Base-by-base conservation (phyloP, 1,140 invertebrate species). In the Batillaria attramentaria region DNA sequence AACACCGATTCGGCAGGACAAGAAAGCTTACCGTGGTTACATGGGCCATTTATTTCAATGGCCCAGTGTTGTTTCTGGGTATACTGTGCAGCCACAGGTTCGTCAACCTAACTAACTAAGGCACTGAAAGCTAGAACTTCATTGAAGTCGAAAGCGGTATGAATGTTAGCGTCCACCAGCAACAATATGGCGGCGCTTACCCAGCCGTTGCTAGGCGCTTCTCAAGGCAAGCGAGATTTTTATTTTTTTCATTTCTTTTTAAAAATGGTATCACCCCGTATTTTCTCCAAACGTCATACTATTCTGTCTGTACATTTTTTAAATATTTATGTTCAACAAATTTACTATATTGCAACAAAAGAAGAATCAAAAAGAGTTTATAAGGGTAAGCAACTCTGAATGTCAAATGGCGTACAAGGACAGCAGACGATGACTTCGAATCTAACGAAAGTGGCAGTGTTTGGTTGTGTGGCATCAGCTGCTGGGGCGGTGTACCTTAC, bases 391-490 rank as follows among this genome's bases (percentile, higher is more conserved):
- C 60, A 46, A 18, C 37, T 28, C 3, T 33, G 28, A 54, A 31
- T 24, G 35, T n/a, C 16, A 24, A 31, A 41, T 41, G 41, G 50
- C 33, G 31, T 35, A 6, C 28, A 42, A 65, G 57, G 24, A 24
- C 37, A 66, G 28, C 13, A 24, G n/a, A 41, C 28, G 2, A 10
- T 4, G 33, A 33, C 24, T 46, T 74, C 24, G 13, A 2, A 35
- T 31, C 37, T 80, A 10, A 66, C 31, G 31, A 60, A 70, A 65
- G 20, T 80, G 5, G 80, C 77, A 66, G 65, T 78, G 50, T 79
- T 33, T 39, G 60, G 76, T 28, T 76, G 76, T 37, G 20, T 73
- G 6, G 65, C 72, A 24, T 70, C 66, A 43, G 31, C 68, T 60
- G 43, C 75, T 65, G 60, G 41, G 20, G 76, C 50, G 33, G 46